Evolutionary conservation across 2,113 vertebrate genomes (phyloP), one percentile per base, ranked within the genome.

Genomic region (Taurulus bubalis): DNA sequence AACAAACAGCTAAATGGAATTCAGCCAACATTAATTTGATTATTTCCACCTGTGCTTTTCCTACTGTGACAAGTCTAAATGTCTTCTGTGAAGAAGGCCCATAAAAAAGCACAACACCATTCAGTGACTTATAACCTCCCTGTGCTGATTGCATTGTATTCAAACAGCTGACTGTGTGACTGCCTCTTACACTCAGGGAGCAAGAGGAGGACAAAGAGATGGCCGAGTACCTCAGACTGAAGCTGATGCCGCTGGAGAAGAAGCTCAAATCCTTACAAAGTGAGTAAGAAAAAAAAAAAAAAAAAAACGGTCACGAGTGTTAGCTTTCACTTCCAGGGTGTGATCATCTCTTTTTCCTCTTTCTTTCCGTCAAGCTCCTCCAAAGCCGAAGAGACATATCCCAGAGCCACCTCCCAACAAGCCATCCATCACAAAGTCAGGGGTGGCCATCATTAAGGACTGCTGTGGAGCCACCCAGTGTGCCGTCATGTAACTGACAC

Each of bases 201-300:
- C 95, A 95, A 81, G 98, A 99, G 91, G 98, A 99, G 94, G 98
- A 99, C 90, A 98, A 98, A 67, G 98, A 99, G 93, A 98, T 99
- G 97, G 97, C 96, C 0, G 98, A 99, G 91, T 99, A 98, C 90
- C 96, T 99, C 84, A 93, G 96, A 77, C 97, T 96, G 92, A 99
- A 99, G 93, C 96, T 99, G 93, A 96, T 96, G 94, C 96, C 97
- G 49, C 90, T 96, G 93, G 97, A 98, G 85, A 96, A 96, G 94
- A 94, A 96, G 88, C 95, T 96, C 78, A 96, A 94, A 66, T 95
- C 92, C 60, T 90, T 95, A 89, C 92, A 95, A 78, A 95, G 98
- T 99, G 90, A 97, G 97, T 96, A 8, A 1, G 24, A 55, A 56
- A 26, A 14, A 28, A 6, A 55, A 47, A 18, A 47, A 49, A 1